These are phyloP conservation scores for Nomada lathburiana DNA, from an alignment of 2,888 invertebrate genomes.

Conservation along the genomic window DNA sequence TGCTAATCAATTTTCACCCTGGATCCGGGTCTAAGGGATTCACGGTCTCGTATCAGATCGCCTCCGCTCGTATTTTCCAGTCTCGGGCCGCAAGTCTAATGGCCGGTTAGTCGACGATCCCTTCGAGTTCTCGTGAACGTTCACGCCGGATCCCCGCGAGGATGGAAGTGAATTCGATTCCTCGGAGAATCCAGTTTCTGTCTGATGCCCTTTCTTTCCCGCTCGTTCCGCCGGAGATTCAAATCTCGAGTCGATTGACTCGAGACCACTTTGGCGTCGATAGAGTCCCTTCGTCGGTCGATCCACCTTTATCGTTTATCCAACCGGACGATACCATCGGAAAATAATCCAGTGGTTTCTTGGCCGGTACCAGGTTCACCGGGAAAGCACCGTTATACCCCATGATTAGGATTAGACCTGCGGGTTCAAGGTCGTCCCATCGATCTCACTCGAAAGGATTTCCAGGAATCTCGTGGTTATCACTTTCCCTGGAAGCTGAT, in stretches of 20 bases:
- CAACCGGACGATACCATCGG: conserved; percentile 54
- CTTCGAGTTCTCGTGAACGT: conserved; percentile 54
- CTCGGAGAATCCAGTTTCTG: conserved; percentile 58
- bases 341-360: conserved; percentile 58
- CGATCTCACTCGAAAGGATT: conserved; percentile 30
- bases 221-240: conserved; percentile 63
- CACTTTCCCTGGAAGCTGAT: conserved; percentile 27
- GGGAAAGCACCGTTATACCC: conserved; percentile 21
- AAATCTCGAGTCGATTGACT: conserved; percentile 72
- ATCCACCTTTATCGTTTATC: conserved; percentile 39
- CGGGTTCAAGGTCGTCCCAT: conserved; percentile 45
- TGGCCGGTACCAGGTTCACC: not conserved
- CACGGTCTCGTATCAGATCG: conserved; percentile 38
- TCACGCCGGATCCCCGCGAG: conserved; percentile 28
- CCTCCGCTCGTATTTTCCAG: conserved; percentile 31
- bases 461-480: conserved; percentile 30
- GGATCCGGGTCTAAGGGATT: conserved; percentile 41
- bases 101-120: conserved; percentile 69
- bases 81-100: conserved; percentile 62
- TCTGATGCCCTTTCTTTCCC: conserved; percentile 56
- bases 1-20: conserved; percentile 31
- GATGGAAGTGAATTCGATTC: conserved; percentile 64
- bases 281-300: conserved; percentile 22
- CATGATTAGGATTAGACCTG: conserved; percentile 26
- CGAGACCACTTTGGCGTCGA: conserved; percentile 66